Percentiles rank a stretch among this genome's conserved stretches.
Conservation (phyloP, 2,888 invertebrate species). For the Pseudococcus viburni region DNA sequence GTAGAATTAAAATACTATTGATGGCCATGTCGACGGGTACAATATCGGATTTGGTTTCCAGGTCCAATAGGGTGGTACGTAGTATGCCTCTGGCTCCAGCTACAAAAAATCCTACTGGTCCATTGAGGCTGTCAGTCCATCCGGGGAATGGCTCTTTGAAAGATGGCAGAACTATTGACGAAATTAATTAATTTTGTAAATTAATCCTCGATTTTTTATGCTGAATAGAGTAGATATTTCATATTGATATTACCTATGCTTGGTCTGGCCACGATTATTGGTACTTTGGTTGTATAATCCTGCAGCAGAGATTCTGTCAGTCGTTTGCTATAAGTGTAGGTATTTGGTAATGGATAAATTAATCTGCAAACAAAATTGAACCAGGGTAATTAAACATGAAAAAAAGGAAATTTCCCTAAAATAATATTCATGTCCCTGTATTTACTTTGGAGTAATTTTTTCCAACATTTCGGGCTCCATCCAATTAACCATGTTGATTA, state of each 20-base stretch:
- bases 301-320: slow-evolving; percentile 88
- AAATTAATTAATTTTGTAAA: no score
- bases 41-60: slow-evolving; percentile 81
- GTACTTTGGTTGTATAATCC: slow-evolving; percentile 83
- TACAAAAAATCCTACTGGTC: slow-evolving; percentile 87
- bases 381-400: not conserved
- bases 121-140: slow-evolving; percentile 95
- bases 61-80: slow-evolving; percentile 86
- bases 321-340: slow-evolving; percentile 95
- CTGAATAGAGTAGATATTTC: not conserved
- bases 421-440: not conserved
- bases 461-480: not conserved
- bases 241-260: slow-evolving; percentile 82
- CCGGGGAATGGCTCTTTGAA: slow-evolving; percentile 84
- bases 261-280: slow-evolving; percentile 88
- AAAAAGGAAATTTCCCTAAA: no score
- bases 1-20: slow-evolving; percentile 75
- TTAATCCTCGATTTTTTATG: no score
- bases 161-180: slow-evolving; percentile 74
- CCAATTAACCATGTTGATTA: not conserved
- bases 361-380: slow-evolving; percentile 71
- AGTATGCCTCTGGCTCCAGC: slow-evolving; percentile 91
- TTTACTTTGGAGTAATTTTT: slow-evolving; percentile 3
- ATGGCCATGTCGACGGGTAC: slow-evolving; percentile 88
- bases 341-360: slow-evolving; percentile 88